Conservation (phyloP, 2,797 vertebrate species). For the Poecilia picta region DNA sequence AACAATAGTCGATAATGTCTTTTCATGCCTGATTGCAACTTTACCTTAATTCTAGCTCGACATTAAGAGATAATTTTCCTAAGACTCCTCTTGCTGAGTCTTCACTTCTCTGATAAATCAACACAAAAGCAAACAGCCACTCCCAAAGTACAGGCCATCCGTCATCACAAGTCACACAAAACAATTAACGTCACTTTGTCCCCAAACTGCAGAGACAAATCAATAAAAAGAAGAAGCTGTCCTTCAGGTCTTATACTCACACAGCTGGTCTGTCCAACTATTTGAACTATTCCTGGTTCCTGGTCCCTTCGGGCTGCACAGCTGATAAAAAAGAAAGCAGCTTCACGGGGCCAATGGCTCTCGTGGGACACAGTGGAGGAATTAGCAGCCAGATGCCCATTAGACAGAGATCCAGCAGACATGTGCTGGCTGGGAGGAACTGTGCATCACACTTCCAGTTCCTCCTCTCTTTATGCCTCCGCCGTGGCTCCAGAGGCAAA, state of each 20-base stretch:
- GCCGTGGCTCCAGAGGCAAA: conserved; percentile 36
- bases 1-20: neutral
- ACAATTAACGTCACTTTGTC: conserved; percentile 33
- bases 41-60: neutral
- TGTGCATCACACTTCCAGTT: conserved; percentile 38
- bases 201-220: conserved; percentile 25
- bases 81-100: neutral
- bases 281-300: conserved; percentile 28
- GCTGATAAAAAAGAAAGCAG: conserved; percentile 54
- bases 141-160: conserved; percentile 10
- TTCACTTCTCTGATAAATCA: neutral
- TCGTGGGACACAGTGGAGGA: conserved; percentile 49
- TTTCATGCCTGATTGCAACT: neutral
- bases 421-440: conserved; percentile 37
- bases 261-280: conserved; percentile 39
- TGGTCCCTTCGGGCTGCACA: conserved; percentile 43
- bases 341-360: conserved; percentile 46
- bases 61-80: conserved; percentile 1
- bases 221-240: conserved; percentile 27
- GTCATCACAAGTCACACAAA: conserved; percentile 34
- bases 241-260: conserved; percentile 53
- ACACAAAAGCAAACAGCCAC: conserved; percentile 19
- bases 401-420: conserved; percentile 50
- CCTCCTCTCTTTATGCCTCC: conserved; percentile 53
- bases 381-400: conserved; percentile 65